Conservation (phyloP, 92 coral and sea anemone genomes). For the Epizoanthus illoricatus region DNA sequence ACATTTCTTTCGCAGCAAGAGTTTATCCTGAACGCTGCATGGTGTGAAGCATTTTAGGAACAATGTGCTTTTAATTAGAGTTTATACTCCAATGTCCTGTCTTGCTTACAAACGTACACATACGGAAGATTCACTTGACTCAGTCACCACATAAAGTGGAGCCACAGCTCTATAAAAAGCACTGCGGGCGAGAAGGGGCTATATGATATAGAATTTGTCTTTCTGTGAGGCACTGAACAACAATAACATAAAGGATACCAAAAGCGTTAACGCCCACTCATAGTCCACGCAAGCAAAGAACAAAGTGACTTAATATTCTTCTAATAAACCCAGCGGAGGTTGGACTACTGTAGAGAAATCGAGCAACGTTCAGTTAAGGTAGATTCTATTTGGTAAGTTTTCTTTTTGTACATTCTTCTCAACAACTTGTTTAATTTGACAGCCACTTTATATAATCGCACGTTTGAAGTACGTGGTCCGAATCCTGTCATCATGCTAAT, state of each 20-base stretch:
- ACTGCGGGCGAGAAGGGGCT: too few species aligned
- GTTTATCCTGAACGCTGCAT: slow-evolving; percentile 26
- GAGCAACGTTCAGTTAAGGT: not conserved
- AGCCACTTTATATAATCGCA: slow-evolving; percentile 22
- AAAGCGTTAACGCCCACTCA: too few species aligned
- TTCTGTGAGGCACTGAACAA: too few species aligned
- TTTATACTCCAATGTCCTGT: not conserved
- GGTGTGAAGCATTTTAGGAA: slow-evolving; percentile 39
- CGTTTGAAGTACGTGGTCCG: slow-evolving; percentile 2
- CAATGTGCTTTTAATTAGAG: slow-evolving; percentile 42
- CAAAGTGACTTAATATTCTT: not conserved
- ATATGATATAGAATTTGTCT: too few species aligned
- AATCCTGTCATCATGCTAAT: slow-evolving; percentile 39
- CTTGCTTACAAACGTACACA: slow-evolving; percentile 1
- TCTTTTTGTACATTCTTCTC: not conserved
- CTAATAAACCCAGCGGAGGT: not conserved
- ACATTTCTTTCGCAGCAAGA: slow-evolving; percentile 44
- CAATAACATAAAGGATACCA: too few species aligned
- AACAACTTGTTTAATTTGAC: slow-evolving; percentile 1
- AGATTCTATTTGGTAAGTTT: not conserved
- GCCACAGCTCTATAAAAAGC: not conserved
- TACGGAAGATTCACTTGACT: not conserved
- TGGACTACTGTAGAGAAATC: not conserved
- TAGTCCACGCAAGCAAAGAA: not conserved
- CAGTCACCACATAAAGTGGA: slow-evolving; percentile 15